phyloP scores from a whole-genome alignment of 2,888 invertebrate genomes.

The Eilema depressum region DNA sequence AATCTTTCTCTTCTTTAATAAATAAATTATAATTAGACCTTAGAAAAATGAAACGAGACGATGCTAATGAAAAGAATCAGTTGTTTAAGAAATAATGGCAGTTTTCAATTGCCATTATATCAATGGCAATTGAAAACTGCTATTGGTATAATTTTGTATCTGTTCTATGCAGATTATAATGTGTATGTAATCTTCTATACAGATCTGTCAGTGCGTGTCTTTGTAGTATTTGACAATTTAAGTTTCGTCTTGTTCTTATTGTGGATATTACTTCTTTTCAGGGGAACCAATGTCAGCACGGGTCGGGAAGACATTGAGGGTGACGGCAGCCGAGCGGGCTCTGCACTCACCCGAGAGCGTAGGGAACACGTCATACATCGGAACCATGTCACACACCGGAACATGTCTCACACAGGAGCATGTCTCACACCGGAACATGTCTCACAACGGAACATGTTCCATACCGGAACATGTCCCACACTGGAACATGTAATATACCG shows the following conservation, averaged over 20 bases:
- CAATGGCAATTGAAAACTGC: no score
- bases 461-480: constrained; percentile 9
- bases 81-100: no score
- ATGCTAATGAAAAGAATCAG: no score
- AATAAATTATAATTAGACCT: no score
- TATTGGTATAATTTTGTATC: no score
- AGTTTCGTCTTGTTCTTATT: neutral
- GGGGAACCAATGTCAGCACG: constrained; percentile 84
- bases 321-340: constrained; percentile 55
- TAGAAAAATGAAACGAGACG: no score
- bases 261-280: constrained; percentile 44
- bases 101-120: no score
- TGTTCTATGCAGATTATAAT: no score
- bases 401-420: constrained; percentile 8
- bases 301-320: constrained; percentile 83
- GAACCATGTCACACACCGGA: constrained; percentile 16
- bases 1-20: no score
- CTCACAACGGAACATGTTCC: constrained; percentile 21
- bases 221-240: no score
- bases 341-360: constrained; percentile 54
- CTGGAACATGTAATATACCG: constrained; percentile 11
- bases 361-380: constrained; percentile 51
- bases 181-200: no score
- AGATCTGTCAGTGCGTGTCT: no score
- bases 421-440: constrained; percentile 8